These are phyloP conservation scores for Patiria miniata DNA, from an alignment of 35 echinoderm and acorn worm genomes.

Conservation along the genomic window DNA sequence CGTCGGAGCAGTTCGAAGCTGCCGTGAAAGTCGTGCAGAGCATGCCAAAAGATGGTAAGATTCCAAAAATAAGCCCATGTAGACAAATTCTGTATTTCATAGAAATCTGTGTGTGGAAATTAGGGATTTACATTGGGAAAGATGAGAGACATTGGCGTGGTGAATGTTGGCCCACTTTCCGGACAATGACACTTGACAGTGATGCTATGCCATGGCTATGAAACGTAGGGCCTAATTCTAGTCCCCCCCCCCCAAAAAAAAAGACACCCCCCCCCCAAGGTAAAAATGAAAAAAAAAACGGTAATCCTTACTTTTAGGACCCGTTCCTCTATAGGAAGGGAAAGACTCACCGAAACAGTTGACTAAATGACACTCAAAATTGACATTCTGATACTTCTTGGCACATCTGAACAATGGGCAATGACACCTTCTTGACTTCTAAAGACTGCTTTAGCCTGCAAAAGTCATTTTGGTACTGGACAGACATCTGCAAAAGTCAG, in stretches of 20 bases:
- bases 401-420: too few relatives aligned
- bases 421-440: too few relatives aligned
- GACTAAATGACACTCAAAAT: too few relatives aligned
- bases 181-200: not conserved
- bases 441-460: too few relatives aligned
- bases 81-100: not conserved
- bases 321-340: too few relatives aligned
- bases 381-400: too few relatives aligned
- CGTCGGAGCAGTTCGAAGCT: constrained; percentile 56
- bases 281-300: not conserved
- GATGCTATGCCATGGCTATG: not conserved
- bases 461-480: too few relatives aligned
- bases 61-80: not conserved
- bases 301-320: too few relatives aligned
- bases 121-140: not conserved
- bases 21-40: constrained; percentile 58
- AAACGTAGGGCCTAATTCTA: not conserved
- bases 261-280: too few relatives aligned
- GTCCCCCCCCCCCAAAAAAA: too few relatives aligned
- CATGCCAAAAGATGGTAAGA: constrained; percentile 73
- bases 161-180: not conserved
- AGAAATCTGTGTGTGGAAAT: not conserved
- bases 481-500: too few relatives aligned
- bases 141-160: not conserved
- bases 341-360: not conserved